phyloP scores from a whole-genome alignment of 1,140 invertebrate genomes.

The Melipona quadrifasciata region DNA sequence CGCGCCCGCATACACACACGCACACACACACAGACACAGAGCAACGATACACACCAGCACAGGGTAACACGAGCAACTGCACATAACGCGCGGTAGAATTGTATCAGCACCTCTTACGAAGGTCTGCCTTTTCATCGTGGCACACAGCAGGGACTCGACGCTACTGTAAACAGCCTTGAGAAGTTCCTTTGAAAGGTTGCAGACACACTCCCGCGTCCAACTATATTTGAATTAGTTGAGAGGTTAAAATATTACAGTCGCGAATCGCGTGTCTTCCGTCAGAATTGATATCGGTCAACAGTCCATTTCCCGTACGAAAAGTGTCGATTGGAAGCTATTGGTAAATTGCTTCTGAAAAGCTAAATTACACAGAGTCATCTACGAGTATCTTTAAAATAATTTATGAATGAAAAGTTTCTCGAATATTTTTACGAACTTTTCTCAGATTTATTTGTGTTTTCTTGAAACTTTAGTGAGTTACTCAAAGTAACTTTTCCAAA shows the following conservation, averaged over 20 bases:
- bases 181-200: slow-evolving; percentile 8
- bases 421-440: too few species aligned
- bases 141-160: slow-evolving; percentile 16
- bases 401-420: too few species aligned
- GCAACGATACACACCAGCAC: not conserved
- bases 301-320: not conserved
- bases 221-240: slow-evolving; percentile 15
- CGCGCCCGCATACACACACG: not conserved
- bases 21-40: not conserved
- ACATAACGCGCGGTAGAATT: slow-evolving; percentile 2
- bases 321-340: too few species aligned
- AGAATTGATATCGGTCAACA: not conserved
- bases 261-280: not conserved
- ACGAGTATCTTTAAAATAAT: too few species aligned
- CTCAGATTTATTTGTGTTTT: too few species aligned
- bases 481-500: too few species aligned
- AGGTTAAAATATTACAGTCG: slow-evolving; percentile 1
- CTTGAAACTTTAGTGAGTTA: too few species aligned
- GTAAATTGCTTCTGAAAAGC: not conserved
- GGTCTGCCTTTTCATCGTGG: slow-evolving; percentile 36
- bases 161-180: slow-evolving; percentile 23
- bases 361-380: not conserved
- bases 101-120: slow-evolving; percentile 35
- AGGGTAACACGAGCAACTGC: not conserved
- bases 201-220: not conserved